phyloP scores from a whole-genome alignment of 2,888 invertebrate genomes.

The Drosophila cracens region DNA sequence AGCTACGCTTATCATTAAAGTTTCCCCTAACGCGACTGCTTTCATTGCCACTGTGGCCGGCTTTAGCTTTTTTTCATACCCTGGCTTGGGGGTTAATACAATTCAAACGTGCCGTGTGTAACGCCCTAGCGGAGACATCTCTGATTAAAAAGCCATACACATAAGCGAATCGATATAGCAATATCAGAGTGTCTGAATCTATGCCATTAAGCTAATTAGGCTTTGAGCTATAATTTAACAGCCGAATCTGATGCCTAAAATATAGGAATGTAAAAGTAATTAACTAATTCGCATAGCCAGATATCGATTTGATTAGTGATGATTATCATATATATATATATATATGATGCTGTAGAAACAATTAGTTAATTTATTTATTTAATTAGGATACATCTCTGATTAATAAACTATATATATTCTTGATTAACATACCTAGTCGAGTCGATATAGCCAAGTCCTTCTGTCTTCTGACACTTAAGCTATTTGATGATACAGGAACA shows the following conservation, averaged over 20 bases:
- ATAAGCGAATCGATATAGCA: neutral
- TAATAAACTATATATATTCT: neutral
- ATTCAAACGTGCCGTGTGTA: neutral
- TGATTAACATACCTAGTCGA: neutral
- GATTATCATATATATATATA: neutral
- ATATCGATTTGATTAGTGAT: neutral
- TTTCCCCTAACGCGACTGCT: slow-evolving; percentile 42
- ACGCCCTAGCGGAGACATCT: neutral
- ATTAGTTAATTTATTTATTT: too few relatives aligned
- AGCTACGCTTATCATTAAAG: slow-evolving; percentile 69
- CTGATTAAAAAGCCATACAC: neutral
- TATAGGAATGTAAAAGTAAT: neutral
- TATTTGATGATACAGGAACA: too few relatives aligned
- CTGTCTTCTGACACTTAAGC: too few relatives aligned
- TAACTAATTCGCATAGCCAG: neutral
- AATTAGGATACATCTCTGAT: neutral
- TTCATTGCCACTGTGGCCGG: neutral
- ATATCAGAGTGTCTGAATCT: neutral
- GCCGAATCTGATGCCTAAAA: neutral
- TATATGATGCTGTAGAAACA: neutral
- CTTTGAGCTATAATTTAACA: neutral
- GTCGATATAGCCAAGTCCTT: neutral
- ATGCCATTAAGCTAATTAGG: neutral
- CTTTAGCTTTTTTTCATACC: neutral
- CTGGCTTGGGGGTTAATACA: neutral